A percentile compares a stretch with the other conserved stretches of the same genome.
Evolutionary conservation across 2,113 vertebrate species (phyloP).

Genomic region (Anolis carolinensis): DNA sequence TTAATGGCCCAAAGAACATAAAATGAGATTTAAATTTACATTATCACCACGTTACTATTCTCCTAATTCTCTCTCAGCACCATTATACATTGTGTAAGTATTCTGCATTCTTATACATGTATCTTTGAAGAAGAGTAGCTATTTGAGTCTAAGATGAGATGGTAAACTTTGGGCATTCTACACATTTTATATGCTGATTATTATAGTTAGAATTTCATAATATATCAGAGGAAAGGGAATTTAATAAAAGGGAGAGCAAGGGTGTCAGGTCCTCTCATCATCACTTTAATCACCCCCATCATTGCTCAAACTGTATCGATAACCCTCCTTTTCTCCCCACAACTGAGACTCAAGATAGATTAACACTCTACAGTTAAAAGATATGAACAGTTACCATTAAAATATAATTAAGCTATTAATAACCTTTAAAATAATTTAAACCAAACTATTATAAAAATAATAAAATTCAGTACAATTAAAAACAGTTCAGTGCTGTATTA

Average conservation of each 20-base stretch:
- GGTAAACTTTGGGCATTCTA: not conserved
- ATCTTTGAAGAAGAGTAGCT: not conserved
- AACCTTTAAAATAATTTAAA: too few relatives aligned
- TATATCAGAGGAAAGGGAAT: not conserved
- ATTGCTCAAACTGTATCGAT: too few relatives aligned
- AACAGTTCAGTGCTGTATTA: too few relatives aligned
- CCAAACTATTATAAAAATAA: too few relatives aligned
- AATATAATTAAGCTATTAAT: too few relatives aligned
- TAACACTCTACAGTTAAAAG: too few relatives aligned
- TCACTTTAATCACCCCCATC: too few relatives aligned
- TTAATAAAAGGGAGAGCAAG: not conserved
- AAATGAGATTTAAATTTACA: not conserved
- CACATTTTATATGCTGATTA: not conserved
- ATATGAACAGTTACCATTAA: too few relatives aligned
- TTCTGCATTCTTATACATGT: not conserved
- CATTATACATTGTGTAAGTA: not conserved
- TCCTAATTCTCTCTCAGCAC: not conserved
- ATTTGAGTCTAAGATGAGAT: not conserved
- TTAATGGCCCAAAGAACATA: not conserved
- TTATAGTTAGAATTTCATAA: not conserved
- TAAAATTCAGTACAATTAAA: too few relatives aligned
- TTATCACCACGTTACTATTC: not conserved
- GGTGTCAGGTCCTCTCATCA: too few relatives aligned
- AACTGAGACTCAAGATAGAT: too few relatives aligned
- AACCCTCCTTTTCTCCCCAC: too few relatives aligned